phyloP scores from a whole-genome alignment of 2,797 vertebrate species.

The Chaunax sp. region DNA sequence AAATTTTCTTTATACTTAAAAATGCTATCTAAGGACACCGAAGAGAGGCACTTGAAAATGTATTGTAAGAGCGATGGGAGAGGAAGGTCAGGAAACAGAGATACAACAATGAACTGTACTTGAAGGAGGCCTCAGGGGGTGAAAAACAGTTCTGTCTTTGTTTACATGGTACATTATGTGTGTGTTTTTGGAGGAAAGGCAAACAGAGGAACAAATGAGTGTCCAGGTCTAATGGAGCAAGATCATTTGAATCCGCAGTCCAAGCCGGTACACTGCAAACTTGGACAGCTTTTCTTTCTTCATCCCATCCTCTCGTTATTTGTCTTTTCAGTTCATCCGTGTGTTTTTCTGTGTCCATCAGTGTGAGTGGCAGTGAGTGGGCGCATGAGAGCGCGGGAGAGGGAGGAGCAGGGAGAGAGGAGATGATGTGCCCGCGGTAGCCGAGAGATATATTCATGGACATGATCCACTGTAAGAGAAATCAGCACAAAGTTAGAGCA shows the following conservation, averaged over 20 bases:
- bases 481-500: constrained; percentile 35
- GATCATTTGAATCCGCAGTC: constrained; percentile 42
- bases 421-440: constrained; percentile 11
- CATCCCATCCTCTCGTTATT: constrained; percentile 43
- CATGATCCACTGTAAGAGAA: constrained; percentile 7
- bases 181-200: constrained; percentile 1
- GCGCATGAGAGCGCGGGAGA: constrained; percentile 41
- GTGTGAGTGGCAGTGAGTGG: constrained; percentile 64
- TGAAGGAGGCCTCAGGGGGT: constrained; percentile 28
- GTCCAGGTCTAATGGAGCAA: constrained; percentile 4
- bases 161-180: background rate
- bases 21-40: constrained; percentile 33
- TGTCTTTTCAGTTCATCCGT: constrained; percentile 59
- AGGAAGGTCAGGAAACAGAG: constrained; percentile 33
- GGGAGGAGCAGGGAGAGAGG: constrained; percentile 38
- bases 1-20: constrained; percentile 27
- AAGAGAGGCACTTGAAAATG: constrained; percentile 32
- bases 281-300: constrained; percentile 37
- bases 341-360: constrained; percentile 58
- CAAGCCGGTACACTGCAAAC: constrained; percentile 2
- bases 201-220: constrained; percentile 24
- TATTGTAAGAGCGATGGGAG: constrained; percentile 21
- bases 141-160: constrained; percentile 23
- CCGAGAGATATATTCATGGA: constrained; percentile 39
- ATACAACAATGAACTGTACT: constrained; percentile 31